Percentiles rank a stretch among this genome's conserved stretches.
phyloP scores from a whole-genome alignment of 2,113 vertebrate genomes.

The Phalacrocorax pelagicus region DNA sequence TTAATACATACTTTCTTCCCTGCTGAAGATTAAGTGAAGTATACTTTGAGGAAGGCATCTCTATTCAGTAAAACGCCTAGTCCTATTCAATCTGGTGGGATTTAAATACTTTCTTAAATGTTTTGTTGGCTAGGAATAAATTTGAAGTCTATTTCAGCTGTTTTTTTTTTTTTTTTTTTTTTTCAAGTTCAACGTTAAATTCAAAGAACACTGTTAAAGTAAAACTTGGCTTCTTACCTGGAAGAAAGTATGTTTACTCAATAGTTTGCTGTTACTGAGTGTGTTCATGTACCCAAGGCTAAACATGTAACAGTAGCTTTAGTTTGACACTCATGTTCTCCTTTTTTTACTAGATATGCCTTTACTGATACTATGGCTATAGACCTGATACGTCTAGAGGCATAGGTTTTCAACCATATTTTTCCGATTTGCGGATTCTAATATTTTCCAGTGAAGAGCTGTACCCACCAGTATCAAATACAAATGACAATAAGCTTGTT shows the following conservation, averaged over 20 bases:
- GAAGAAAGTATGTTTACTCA: neutral
- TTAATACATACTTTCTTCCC: neutral
- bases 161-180: neutral
- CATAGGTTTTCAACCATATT: neutral
- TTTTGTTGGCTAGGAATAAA: neutral
- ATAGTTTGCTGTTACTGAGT: neutral
- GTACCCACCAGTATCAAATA: neutral
- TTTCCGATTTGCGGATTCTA: slow-evolving; percentile 12
- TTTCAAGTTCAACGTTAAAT: neutral
- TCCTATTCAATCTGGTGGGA: neutral
- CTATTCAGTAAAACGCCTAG: neutral
- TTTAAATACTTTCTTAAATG: neutral
- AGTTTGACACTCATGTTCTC: neutral
- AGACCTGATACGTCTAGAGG: neutral
- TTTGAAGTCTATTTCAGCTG: neutral
- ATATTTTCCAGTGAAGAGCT: slow-evolving; percentile 20
- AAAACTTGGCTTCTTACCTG: neutral
- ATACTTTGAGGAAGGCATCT: neutral
- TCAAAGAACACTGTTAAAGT: neutral
- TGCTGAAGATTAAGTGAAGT: neutral
- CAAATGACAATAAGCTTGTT: slow-evolving; percentile 10
- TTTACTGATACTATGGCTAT: neutral
- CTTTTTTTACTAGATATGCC: neutral
- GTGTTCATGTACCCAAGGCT: neutral
- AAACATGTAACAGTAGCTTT: neutral